A percentile compares a stretch with the other conserved stretches of the same genome.
Evolutionary conservation across 2,888 invertebrate genomes (phyloP).

Genomic region (Cecidostiba fungosa): DNA sequence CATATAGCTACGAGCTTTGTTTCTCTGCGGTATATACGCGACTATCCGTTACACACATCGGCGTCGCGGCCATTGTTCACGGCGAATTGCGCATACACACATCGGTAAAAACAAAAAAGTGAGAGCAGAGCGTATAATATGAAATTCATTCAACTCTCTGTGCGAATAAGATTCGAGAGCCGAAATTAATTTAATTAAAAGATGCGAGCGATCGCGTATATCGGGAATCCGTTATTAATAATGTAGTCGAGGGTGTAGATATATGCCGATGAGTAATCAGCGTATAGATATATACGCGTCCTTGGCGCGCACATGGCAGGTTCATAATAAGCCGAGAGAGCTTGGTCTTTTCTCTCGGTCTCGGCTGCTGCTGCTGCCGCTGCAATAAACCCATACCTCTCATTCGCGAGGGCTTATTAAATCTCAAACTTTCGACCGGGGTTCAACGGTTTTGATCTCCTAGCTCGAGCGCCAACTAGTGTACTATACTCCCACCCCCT

Average conservation of each 20-base stretch:
- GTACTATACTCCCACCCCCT: background rate
- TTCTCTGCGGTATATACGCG: slow-evolving; percentile 16
- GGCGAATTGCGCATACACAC: slow-evolving; percentile 70
- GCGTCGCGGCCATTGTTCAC: slow-evolving; percentile 68
- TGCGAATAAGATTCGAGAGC: no score
- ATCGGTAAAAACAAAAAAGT: slow-evolving; percentile 10
- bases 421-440: slow-evolving; percentile 68
- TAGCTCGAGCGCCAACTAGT: slow-evolving; percentile 11
- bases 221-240: slow-evolving; percentile 72
- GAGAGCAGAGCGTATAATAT: slow-evolving; percentile 66
- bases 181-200: no score
- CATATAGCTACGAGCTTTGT: background rate
- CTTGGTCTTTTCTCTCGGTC: slow-evolving; percentile 17
- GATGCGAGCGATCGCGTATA: no score
- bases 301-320: background rate
- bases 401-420: slow-evolving; percentile 67
- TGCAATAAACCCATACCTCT: slow-evolving; percentile 57
- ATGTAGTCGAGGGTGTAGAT: slow-evolving; percentile 62
- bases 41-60: slow-evolving; percentile 21
- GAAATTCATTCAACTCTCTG: no score
- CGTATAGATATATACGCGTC: slow-evolving; percentile 62
- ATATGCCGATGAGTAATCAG: slow-evolving; percentile 67
- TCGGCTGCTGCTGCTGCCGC: background rate
- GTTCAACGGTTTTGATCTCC: slow-evolving; percentile 66
- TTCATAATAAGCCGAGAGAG: slow-evolving; percentile 26